Evolutionary conservation across 2,888 invertebrate genomes (phyloP).

Genomic region (Drosophila mulleri): DNA sequence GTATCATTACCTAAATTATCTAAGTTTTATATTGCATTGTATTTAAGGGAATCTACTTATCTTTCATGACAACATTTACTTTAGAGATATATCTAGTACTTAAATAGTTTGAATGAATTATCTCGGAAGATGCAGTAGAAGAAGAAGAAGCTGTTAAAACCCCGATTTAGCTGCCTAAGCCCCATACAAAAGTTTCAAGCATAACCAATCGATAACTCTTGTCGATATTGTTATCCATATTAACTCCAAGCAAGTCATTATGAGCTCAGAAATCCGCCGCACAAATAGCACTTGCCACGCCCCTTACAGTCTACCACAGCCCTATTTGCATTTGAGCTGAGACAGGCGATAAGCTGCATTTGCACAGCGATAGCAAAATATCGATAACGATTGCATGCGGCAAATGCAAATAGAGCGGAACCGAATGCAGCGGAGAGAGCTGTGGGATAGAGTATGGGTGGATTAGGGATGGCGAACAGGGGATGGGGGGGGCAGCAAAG

Average conservation of each 20-base stretch:
- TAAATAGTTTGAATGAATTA: not conserved
- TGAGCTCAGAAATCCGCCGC: not conserved
- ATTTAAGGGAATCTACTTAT: no score
- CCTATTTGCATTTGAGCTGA: not conserved
- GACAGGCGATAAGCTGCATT: constrained; percentile 23
- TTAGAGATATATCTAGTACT: no score
- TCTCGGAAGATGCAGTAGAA: not conserved
- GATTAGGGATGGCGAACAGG: no score
- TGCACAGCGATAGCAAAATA: constrained; percentile 31
- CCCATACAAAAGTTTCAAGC: not conserved
- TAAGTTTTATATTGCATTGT: no score
- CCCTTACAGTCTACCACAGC: not conserved
- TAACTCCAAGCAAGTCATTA: no score
- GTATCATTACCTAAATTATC: no score
- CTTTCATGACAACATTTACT: no score
- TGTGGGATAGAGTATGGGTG: no score
- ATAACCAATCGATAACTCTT: not conserved
- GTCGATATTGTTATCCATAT: not conserved
- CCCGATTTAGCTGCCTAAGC: no score
- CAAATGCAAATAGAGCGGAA: constrained; percentile 45
- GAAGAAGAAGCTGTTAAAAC: not conserved
- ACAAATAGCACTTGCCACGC: constrained; percentile 5
- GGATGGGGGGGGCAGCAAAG: not conserved
- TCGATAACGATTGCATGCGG: constrained; percentile 34
- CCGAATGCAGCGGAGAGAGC: not conserved